Conservation (phyloP, 1,140 invertebrate genomes). For the Caerostris darwini region DNA sequence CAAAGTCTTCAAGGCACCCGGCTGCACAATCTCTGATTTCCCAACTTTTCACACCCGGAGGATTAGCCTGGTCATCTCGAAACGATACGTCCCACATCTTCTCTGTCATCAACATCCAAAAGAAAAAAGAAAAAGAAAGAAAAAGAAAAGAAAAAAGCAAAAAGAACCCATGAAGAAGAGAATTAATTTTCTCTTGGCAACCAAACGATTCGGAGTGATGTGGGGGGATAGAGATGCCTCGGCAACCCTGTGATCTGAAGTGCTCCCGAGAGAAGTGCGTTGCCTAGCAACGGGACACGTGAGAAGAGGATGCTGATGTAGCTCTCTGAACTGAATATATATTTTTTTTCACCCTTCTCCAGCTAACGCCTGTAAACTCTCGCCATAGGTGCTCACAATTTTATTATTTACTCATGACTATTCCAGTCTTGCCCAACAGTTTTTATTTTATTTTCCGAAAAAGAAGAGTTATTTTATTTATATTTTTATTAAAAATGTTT, state of each 20-base stretch:
- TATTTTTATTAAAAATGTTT: neutral
- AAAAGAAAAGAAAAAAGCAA: neutral
- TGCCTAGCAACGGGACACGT: slow-evolving; percentile 47
- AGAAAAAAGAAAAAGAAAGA: neutral
- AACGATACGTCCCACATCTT: neutral
- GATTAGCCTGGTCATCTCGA: slow-evolving; percentile 24
- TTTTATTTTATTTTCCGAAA: slow-evolving; percentile 49
- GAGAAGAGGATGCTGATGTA: slow-evolving; percentile 27
- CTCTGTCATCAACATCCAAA: neutral
- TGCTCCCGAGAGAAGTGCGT: slow-evolving; percentile 14
- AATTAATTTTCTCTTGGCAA: slow-evolving; percentile 34
- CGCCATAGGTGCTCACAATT: neutral
- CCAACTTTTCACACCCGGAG: neutral
- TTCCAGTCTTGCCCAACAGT: slow-evolving; percentile 52
- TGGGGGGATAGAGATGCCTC: neutral
- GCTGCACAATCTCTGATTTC: neutral
- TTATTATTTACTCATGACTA: slow-evolving; percentile 71
- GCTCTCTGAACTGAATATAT: neutral
- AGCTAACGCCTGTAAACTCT: neutral
- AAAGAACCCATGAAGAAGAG: neutral
- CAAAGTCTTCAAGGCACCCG: too few species aligned
- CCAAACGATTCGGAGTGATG: neutral
- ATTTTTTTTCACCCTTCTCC: neutral
- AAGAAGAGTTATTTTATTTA: neutral
- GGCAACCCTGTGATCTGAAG: slow-evolving; percentile 35